These are phyloP conservation scores for Colius striatus DNA, from an alignment of 2,113 vertebrate species.

Conservation along the genomic window DNA sequence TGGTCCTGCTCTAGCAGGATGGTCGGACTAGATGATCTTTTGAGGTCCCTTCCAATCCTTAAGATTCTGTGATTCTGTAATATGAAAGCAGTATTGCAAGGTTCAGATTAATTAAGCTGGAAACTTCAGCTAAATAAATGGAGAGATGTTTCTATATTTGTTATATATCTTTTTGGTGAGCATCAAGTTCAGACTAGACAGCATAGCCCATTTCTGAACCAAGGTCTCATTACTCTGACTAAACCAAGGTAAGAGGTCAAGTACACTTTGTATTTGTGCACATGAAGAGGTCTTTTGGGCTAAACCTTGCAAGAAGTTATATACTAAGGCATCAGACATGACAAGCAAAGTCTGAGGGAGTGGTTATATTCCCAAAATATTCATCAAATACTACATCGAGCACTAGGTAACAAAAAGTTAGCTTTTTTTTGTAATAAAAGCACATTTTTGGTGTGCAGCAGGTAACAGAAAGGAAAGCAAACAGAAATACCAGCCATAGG, in stretches of 20 bases:
- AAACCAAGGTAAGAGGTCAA: neutral
- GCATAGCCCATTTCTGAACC: neutral
- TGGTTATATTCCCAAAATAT: neutral
- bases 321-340: neutral
- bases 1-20: too few relatives aligned
- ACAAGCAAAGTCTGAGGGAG: neutral
- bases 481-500: fast-evolving
- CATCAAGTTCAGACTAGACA: neutral
- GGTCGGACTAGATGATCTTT: too few relatives aligned
- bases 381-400: fast-evolving
- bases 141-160: neutral
- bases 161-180: neutral
- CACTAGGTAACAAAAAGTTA: neutral
- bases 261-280: too few relatives aligned
- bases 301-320: neutral
- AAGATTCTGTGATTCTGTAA: too few relatives aligned
- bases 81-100: neutral
- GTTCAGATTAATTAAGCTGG: neutral
- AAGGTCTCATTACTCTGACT: neutral
- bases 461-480: neutral
- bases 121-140: neutral
- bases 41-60: too few relatives aligned
- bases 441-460: neutral
- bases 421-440: neutral
- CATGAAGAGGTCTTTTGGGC: neutral